Evolutionary conservation across 2,888 invertebrate species (phyloP), one percentile per base, ranked within the genome.

Genomic region (Acanthosoma haemorrhoidale): DNA sequence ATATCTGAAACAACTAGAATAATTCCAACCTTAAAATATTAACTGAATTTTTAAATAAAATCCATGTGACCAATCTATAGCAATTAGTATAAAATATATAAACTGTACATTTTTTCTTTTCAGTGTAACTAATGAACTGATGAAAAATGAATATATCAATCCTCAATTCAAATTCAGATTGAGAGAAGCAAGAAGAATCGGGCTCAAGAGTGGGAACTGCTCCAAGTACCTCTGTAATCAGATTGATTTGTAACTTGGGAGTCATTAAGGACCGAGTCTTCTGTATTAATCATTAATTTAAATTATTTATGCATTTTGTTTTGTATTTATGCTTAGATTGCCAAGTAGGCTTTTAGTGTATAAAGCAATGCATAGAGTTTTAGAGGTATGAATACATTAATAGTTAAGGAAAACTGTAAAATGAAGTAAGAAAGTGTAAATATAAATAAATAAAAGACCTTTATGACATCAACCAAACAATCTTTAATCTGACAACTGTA

Each of bases 121-220:
- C 74, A 77, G 77, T 64, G 74, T 76, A 11, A 76, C 75, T 2
- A 70, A 70, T n/a, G 76, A 76, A 36, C 75, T 77, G 16, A 70
- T 76, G 68, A 71, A 72, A 25, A 77, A 77, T 70, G 75, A 76
- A 57, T 76, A 68, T 59, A 70, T 77, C 9, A 74, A 75, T 3
- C 63, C 68, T 21, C 60, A 64, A 11, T 69, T 75, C 29, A 76
- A 76, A 63, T 70, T 72, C 8, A 59, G 75, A 13, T 72, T 76
- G 3, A 70, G 61, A 43, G 70, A 69, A 43, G 76, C 76, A 18
- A 70, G 68, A 59, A 70, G 59, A 29, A 39, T 73, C 36, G 74
- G 74, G 2, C 21, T 16, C 8, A 66, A 68, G 13, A 34, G 41
- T 11, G 71, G 73, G 9, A 70, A 71, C 58, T 75, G 74, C 60